These are phyloP conservation scores for Apodemia zela DNA, from an alignment of 2,888 invertebrate genomes.

Conservation along the genomic window DNA sequence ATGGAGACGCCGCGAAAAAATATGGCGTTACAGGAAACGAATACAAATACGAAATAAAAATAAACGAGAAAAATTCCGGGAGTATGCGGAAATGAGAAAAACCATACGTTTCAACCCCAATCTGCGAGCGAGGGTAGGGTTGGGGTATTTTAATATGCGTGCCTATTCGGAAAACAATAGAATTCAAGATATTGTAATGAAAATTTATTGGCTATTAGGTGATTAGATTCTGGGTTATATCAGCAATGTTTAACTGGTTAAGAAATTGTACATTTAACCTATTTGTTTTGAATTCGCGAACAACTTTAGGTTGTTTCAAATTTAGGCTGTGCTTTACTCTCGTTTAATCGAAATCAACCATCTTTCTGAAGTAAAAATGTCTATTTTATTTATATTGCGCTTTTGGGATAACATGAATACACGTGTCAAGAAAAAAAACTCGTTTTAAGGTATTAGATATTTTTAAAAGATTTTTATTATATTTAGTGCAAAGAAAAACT, in stretches of 20 bases:
- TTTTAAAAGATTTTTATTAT: too few species aligned
- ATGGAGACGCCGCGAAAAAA: slow-evolving; percentile 66
- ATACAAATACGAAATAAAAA: slow-evolving; percentile 76
- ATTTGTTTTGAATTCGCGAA: too few species aligned
- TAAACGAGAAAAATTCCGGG: slow-evolving; percentile 62
- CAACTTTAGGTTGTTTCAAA: too few species aligned
- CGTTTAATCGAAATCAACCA: too few species aligned
- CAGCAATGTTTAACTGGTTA: not conserved
- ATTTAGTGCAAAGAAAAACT: too few species aligned
- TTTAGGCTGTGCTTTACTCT: too few species aligned
- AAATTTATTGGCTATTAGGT: slow-evolving; percentile 27
- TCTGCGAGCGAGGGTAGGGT: slow-evolving; percentile 30
- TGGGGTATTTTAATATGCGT: slow-evolving; percentile 19
- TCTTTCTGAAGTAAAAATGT: too few species aligned
- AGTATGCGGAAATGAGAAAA: slow-evolving; percentile 37
- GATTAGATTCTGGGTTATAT: slow-evolving; percentile 8
- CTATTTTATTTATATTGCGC: too few species aligned
- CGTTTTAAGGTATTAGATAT: too few species aligned
- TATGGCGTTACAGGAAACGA: slow-evolving; percentile 70
- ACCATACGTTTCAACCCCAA: slow-evolving; percentile 33
- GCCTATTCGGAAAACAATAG: slow-evolving; percentile 26
- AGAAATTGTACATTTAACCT: too few species aligned
- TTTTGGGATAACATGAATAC: too few species aligned
- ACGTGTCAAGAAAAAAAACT: too few species aligned
- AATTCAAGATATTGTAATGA: slow-evolving; percentile 32